phyloP scores from a whole-genome alignment of 1,140 invertebrate genomes.

The Papilio aristodemus region DNA sequence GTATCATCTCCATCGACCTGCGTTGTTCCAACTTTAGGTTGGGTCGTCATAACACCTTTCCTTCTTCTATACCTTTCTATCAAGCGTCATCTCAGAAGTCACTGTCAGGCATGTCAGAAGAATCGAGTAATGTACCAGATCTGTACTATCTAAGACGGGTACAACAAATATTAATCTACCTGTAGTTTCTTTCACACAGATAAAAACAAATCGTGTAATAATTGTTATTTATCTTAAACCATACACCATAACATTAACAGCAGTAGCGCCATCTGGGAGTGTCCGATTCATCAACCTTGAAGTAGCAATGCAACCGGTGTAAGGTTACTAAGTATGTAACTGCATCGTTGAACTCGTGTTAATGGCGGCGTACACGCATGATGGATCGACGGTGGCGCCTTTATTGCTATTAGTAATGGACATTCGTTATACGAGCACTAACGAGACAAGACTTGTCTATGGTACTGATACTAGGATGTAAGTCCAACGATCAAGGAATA shows the following conservation, averaged over 20 bases:
- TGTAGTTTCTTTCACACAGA: background rate
- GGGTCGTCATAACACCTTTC: too few species aligned
- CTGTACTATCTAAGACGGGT: too few species aligned
- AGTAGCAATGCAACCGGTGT: background rate
- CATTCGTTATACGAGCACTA: background rate
- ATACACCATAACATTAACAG: background rate
- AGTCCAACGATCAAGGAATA: background rate
- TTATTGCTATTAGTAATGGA: slow-evolving; percentile 17
- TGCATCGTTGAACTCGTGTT: background rate
- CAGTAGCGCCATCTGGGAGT: slow-evolving; percentile 5
- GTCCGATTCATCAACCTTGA: background rate
- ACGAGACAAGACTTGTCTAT: slow-evolving; percentile 6
- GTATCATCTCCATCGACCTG: too few species aligned
- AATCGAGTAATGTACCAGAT: too few species aligned
- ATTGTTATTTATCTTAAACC: background rate
- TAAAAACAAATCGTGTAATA: background rate
- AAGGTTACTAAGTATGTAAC: slow-evolving; percentile 17
- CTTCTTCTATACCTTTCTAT: too few species aligned
- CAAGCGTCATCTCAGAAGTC: too few species aligned
- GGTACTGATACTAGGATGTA: background rate
- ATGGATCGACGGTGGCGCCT: slow-evolving; percentile 4
- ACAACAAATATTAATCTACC: too few species aligned
- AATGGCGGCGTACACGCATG: slow-evolving; percentile 16
- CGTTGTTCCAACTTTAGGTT: too few species aligned
- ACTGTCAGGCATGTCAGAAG: too few species aligned